phyloP scores from a whole-genome alignment of 2,797 vertebrate species.

The Hemibagrus guttatus region DNA sequence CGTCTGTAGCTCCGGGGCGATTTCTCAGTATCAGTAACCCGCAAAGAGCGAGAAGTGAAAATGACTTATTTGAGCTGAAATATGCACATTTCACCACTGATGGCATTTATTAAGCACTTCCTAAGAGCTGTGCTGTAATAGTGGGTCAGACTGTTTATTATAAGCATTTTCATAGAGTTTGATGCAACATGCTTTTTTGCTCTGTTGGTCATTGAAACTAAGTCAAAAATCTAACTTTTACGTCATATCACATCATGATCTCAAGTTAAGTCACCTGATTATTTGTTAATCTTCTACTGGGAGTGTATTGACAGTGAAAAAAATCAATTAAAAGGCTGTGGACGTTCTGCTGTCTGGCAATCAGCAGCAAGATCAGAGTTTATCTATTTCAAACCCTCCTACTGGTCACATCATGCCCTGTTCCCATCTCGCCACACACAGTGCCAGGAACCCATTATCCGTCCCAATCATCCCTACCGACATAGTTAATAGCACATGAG shows the following conservation, averaged over 20 bases:
- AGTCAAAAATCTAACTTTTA: neutral
- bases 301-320: neutral
- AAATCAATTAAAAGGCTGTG: conserved; percentile 3
- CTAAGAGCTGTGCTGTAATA: neutral
- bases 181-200: neutral
- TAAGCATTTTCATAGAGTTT: neutral
- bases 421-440: neutral
- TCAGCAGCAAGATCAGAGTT: neutral
- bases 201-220: neutral
- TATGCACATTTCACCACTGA: conserved; percentile 4
- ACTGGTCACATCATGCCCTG: neutral
- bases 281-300: conserved; percentile 7
- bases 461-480: neutral
- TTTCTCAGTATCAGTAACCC: conserved; percentile 40
- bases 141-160: neutral
- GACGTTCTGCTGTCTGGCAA: neutral
- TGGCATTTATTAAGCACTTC: conserved; percentile 22
- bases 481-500: neutral
- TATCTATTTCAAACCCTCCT: conserved; percentile 21
- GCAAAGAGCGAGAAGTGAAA: neutral
- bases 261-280: conserved; percentile 1
- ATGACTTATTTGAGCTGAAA: conserved; percentile 29
- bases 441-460: neutral
- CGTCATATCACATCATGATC: neutral
- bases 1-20: conserved; percentile 22